A percentile compares a stretch with the other conserved stretches of the same genome.
Conservation (phyloP, 2,113 vertebrate species). For the Pachypanchax playfairii region DNA sequence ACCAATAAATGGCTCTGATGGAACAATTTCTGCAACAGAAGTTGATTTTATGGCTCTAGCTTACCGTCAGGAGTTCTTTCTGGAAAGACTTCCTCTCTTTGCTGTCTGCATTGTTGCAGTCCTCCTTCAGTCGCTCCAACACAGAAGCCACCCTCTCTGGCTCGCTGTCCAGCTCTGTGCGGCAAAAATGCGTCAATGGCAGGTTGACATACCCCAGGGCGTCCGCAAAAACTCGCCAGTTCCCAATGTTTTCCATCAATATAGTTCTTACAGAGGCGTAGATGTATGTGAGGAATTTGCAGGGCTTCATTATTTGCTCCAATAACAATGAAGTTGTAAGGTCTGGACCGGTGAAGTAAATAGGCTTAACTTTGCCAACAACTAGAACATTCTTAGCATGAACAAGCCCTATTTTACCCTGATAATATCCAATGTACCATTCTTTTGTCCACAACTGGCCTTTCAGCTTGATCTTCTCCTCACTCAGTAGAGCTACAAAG, state of each 20-base stretch:
- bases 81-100: slow-evolving; percentile 96
- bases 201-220: slow-evolving; percentile 88
- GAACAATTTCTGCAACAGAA: slow-evolving; percentile 21
- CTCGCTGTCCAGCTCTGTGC: slow-evolving; percentile 89
- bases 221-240: slow-evolving; percentile 91
- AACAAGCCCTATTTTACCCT: slow-evolving; percentile 90
- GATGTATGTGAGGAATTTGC: slow-evolving; percentile 97
- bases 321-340: slow-evolving; percentile 87
- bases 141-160: slow-evolving; percentile 92
- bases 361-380: slow-evolving; percentile 86
- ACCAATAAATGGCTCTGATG: background rate
- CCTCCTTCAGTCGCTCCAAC: slow-evolving; percentile 94
- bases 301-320: slow-evolving; percentile 92
- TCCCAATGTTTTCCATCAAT: slow-evolving; percentile 95
- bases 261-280: slow-evolving; percentile 93
- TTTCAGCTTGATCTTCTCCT: slow-evolving; percentile 91
- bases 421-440: slow-evolving; percentile 96
- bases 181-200: slow-evolving; percentile 89
- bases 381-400: slow-evolving; percentile 93
- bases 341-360: slow-evolving; percentile 85
- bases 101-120: slow-evolving; percentile 88
- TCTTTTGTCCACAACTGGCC: slow-evolving; percentile 97
- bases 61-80: slow-evolving; percentile 94
- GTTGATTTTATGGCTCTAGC: slow-evolving; percentile 49
- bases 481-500: slow-evolving; percentile 87